A percentile compares a stretch with the other conserved stretches of the same genome.
Conservation (phyloP, 2,888 invertebrate genomes). For the Abscondita cerata region DNA sequence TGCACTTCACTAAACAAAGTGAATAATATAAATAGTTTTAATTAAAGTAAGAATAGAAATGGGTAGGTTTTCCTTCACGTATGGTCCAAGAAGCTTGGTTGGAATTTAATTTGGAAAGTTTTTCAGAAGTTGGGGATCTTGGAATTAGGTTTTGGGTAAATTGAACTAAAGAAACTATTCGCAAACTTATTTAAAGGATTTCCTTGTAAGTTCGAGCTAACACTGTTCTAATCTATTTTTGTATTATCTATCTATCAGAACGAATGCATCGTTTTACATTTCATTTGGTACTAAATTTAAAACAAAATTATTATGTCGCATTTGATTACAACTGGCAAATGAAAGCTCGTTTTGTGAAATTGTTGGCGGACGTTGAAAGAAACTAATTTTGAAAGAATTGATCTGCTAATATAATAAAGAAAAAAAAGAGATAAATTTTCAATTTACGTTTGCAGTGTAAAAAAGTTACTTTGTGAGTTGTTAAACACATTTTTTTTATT, state of each 20-base stretch:
- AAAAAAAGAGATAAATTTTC: too few relatives aligned
- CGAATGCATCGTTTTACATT: neutral
- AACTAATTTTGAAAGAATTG: too few relatives aligned
- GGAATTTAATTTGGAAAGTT: conserved; percentile 56
- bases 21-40: conserved; percentile 29
- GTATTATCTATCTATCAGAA: conserved; percentile 7
- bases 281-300: neutral
- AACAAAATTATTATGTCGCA: too few relatives aligned
- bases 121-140: conserved; percentile 48
- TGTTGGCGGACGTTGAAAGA: too few relatives aligned
- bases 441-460: too few relatives aligned
- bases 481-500: too few relatives aligned
- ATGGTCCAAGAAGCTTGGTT: conserved; percentile 48
- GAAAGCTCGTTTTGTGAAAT: too few relatives aligned
- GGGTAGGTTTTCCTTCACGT: conserved; percentile 42
- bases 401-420: too few relatives aligned
- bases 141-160: conserved; percentile 51
- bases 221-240: conserved; percentile 23
- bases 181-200: conserved; percentile 50
- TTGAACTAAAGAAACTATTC: conserved; percentile 53
- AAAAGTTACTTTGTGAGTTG: too few relatives aligned
- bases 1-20: too few relatives aligned
- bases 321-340: too few relatives aligned
- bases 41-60: conserved; percentile 41
- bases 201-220: conserved; percentile 25